Evolutionary conservation across 2,113 vertebrate species (phyloP), one percentile per base, ranked within the genome.

Genomic region (Prolemur simus): DNA sequence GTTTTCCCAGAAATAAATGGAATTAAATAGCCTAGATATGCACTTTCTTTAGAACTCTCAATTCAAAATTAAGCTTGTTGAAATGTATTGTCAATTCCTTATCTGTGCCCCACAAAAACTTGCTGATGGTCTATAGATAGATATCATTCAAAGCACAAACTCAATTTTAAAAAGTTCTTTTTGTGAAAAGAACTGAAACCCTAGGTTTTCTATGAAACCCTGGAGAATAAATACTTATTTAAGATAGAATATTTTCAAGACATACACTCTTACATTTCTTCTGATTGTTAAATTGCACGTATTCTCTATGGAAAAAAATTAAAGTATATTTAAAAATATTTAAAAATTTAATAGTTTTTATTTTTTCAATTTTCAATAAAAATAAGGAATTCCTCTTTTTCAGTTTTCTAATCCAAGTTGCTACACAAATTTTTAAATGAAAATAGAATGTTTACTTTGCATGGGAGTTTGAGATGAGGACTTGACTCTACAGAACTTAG

Each of bases 21-120:
- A 94, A 86, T 91, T 68, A 82, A 91, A 56, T 60, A 68, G 17
- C 2, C 1, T 77, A 93, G 82, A 58, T 84, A n/a, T 87, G 5
- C 20, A 58, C 3, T 95, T 94, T 63, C 52, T 82, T 92, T 87
- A n/a, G 58, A 96, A 89, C 11, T 56, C 42, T 90, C 20, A 56
- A 66, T 63, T 89, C 18, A 94, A 42, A 95, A 89, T 94, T 94
- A 93, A 96, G 20, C 23, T 82, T 96, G 56, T 89, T 95, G 91
- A 98, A 96, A 94, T 94, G 6, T 52, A 37, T 56, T 91, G 74
- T 94, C 96, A 96, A 5, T 93, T 93, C 34, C 54, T 96, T 89
- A 96, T 95, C 92, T 95, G 2, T 4, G 1, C 17, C 4, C 29
- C 60, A 84, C 9, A 68, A 91, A 95, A 95, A 42, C 29, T 32